phyloP scores from a whole-genome alignment of 1,140 invertebrate genomes.

The Protaetia brevitarsis region DNA sequence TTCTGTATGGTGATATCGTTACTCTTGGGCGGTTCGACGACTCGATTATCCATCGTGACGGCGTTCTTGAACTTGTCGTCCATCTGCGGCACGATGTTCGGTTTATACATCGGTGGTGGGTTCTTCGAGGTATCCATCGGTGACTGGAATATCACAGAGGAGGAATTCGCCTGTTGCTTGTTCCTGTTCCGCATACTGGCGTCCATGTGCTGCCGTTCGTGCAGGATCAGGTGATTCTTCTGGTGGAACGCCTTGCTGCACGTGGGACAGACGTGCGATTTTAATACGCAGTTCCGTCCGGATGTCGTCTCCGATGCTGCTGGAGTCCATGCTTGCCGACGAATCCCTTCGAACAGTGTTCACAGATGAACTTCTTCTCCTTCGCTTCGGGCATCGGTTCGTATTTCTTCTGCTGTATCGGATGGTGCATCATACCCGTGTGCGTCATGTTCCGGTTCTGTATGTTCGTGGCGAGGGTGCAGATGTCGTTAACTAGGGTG shows the following conservation, averaged over 20 bases:
- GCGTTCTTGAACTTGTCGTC: not conserved
- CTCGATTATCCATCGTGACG: not conserved
- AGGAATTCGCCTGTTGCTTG: constrained; percentile 26
- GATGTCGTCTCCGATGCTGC: constrained; percentile 71
- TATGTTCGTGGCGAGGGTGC: constrained; percentile 52
- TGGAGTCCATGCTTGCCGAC: constrained; percentile 76
- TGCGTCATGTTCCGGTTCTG: constrained; percentile 11
- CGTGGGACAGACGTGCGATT: constrained; percentile 76
- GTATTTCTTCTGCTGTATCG: not conserved
- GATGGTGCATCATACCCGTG: constrained; percentile 4
- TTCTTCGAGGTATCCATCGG: not conserved
- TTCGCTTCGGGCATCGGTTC: constrained; percentile 42
- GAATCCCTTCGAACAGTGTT: constrained; percentile 79
- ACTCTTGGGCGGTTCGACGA: not conserved
- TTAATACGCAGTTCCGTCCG: constrained; percentile 76
- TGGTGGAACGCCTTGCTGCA: constrained; percentile 87
- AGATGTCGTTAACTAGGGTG: constrained; percentile 80
- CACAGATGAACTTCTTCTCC: constrained; percentile 77
- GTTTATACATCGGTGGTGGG: constrained; percentile 2
- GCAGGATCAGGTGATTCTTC: constrained; percentile 76
- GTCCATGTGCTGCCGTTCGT: constrained; percentile 80
- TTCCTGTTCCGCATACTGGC: constrained; percentile 34
- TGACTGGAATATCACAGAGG: constrained; percentile 7
- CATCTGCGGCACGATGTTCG: not conserved
- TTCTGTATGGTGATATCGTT: constrained; percentile 16